Evolutionary conservation across 2,888 invertebrate genomes (phyloP).

Genomic region (Agonum fuliginosum): DNA sequence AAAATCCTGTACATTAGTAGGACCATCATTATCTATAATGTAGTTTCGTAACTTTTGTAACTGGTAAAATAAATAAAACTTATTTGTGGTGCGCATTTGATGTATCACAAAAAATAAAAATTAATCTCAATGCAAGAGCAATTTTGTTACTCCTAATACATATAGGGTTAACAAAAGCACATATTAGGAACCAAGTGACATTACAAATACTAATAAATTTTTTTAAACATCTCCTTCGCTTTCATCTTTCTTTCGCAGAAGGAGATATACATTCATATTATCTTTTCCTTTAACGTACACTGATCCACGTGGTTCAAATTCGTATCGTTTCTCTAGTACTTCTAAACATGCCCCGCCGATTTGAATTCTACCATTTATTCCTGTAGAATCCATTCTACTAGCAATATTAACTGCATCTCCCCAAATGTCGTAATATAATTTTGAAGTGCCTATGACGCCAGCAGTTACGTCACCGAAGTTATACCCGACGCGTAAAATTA

Average conservation of each 20-base stretch:
- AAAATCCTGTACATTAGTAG: neutral
- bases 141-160: slow-evolving; percentile 51
- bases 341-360: slow-evolving; percentile 85
- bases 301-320: slow-evolving; percentile 93
- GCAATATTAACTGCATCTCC: slow-evolving; percentile 99
- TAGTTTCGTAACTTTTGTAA: too few species aligned
- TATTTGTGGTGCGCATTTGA: neutral
- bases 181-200: slow-evolving; percentile 55
- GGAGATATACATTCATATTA: slow-evolving; percentile 92
- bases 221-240: slow-evolving; percentile 23
- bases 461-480: slow-evolving; percentile 98
- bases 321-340: slow-evolving; percentile 83
- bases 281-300: slow-evolving; percentile 98
- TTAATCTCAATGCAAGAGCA: slow-evolving; percentile 46
- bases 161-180: slow-evolving; percentile 44
- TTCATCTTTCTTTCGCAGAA: slow-evolving; percentile 74
- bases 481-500: slow-evolving; percentile 90
- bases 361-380: slow-evolving; percentile 89
- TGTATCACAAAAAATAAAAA: slow-evolving; percentile 17
- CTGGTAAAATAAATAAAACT: neutral
- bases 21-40: neutral
- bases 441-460: slow-evolving; percentile 96
- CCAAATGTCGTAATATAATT: slow-evolving; percentile 98
- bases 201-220: slow-evolving; percentile 38
- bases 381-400: slow-evolving; percentile 97